Base-by-base conservation (phyloP, 2,797 vertebrate genomes). In the Menidia menidia region DNA sequence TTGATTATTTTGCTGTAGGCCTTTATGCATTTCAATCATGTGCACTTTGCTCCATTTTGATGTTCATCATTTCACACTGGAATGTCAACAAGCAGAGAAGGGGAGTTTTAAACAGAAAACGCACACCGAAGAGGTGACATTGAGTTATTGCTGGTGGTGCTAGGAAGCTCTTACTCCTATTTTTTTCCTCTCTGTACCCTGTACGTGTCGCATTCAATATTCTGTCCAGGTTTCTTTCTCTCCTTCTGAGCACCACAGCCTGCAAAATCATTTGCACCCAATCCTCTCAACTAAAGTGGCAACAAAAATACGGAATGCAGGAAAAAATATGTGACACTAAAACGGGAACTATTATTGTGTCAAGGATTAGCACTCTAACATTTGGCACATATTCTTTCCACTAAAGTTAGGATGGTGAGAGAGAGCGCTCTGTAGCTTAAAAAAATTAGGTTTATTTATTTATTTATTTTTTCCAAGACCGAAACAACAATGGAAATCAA, bases 201-300 rank as follows among this genome's bases (percentile, higher is more conserved):
- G 18, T 41, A 42, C n/a, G 47, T 42, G 39, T 64, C 4, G 1
- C 47, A 83, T 91, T 85, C 73, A 6, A 64, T 82, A 87, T 88
- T 90, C 84, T 16, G 52, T 53, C 47, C 71, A 61, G 76, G 72
- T 82, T 69, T 69, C 58, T 25, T 25, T 72, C 19, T 75, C 78
- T 78, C 55, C 72, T 19, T 48, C 12, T 64, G 55, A 73, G 50
- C 45, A 73, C 61, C 71, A 62, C 72, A 75, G 75, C 60, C 73
- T 71, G 76, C 62, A 72, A 69, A 72, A 73, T 64, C 68, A 71
- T 75, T 63, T 41, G 57, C 71, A 80, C 52, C 66, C 44, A 58
- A 33, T 73, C 30, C 71, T 71, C 71, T 82, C 67, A 64, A 82
- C 82, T 85, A 73, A 88, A 82, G 53, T 68, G 45, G 77, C 84